Evolutionary conservation across 2,113 vertebrate species (phyloP).

Genomic region (Prunella fulvescens): DNA sequence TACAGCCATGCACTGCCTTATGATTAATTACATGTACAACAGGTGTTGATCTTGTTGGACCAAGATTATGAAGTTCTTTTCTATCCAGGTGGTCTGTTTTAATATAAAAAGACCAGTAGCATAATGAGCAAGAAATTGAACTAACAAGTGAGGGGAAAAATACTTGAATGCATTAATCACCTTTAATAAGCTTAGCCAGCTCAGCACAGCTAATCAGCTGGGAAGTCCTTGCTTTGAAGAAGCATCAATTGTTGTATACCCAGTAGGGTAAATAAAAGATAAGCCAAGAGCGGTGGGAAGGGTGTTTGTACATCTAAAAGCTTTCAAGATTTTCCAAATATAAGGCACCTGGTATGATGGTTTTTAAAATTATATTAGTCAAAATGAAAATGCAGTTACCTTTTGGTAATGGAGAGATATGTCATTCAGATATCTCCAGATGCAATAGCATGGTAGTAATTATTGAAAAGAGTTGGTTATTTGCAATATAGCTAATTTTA

Average conservation of each 20-base stretch:
- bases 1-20: slow-evolving; percentile 4
- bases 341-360: slow-evolving; percentile 33
- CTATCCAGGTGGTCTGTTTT: slow-evolving; percentile 69
- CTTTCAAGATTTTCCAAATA: slow-evolving; percentile 56
- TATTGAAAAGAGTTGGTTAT: background rate
- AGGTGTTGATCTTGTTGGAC: slow-evolving; percentile 67
- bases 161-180: slow-evolving; percentile 66
- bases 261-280: slow-evolving; percentile 56
- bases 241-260: slow-evolving; percentile 22
- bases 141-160: slow-evolving; percentile 12
- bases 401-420: background rate
- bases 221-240: slow-evolving; percentile 53
- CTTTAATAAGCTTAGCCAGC: slow-evolving; percentile 62
- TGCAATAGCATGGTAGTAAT: background rate
- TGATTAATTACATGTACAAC: slow-evolving; percentile 64
- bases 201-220: slow-evolving; percentile 36
- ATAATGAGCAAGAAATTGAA: slow-evolving; percentile 62
- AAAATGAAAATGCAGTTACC: background rate
- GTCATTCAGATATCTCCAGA: slow-evolving; percentile 15
- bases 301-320: slow-evolving; percentile 37
- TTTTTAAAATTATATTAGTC: slow-evolving; percentile 2
- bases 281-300: slow-evolving; percentile 34
- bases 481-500: background rate
- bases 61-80: slow-evolving; percentile 56
- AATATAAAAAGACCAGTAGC: slow-evolving; percentile 66